phyloP scores from a whole-genome alignment of 2,797 vertebrate species.

The Scomberomorus guttatus region DNA sequence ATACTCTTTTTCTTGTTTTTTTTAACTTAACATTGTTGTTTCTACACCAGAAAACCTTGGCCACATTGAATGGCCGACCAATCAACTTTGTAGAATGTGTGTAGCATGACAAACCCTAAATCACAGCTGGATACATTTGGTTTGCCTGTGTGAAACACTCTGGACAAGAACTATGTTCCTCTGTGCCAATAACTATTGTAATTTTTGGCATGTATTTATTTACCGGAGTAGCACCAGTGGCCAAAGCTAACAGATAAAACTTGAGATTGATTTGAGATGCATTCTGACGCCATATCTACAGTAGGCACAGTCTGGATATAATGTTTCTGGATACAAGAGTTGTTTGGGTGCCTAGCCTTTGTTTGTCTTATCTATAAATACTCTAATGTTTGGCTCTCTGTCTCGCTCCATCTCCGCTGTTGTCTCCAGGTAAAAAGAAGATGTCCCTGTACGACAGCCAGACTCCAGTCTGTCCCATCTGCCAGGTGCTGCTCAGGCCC shows the following conservation, averaged over 20 bases:
- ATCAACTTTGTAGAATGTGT: not conserved
- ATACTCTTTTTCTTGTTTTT: no score
- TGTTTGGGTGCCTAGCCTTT: not conserved
- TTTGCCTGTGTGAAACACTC: not conserved
- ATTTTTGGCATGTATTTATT: not conserved
- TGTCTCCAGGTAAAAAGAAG: slow-evolving; percentile 95
- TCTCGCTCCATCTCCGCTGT: not conserved
- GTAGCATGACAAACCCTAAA: not conserved
- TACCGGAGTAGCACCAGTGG: not conserved
- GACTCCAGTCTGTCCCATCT: slow-evolving; percentile 97
- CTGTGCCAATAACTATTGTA: no score
- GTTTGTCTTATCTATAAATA: not conserved
- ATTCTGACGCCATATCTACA: not conserved
- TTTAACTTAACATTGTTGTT: no score
- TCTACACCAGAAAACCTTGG: no score
- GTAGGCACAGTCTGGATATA: not conserved
- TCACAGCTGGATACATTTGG: not conserved
- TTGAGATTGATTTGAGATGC: not conserved
- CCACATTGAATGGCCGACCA: not conserved
- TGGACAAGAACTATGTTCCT: not conserved
- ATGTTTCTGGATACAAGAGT: not conserved
- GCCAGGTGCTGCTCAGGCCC: slow-evolving; percentile 95
- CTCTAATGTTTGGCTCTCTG: not conserved
- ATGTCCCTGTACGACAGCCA: slow-evolving; percentile 97
- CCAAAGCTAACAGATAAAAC: not conserved